Percentiles rank a stretch among this genome's conserved stretches.
These are phyloP conservation scores for Diloba caeruleocephala DNA, from an alignment of 2,888 invertebrate species.

Conservation along the genomic window DNA sequence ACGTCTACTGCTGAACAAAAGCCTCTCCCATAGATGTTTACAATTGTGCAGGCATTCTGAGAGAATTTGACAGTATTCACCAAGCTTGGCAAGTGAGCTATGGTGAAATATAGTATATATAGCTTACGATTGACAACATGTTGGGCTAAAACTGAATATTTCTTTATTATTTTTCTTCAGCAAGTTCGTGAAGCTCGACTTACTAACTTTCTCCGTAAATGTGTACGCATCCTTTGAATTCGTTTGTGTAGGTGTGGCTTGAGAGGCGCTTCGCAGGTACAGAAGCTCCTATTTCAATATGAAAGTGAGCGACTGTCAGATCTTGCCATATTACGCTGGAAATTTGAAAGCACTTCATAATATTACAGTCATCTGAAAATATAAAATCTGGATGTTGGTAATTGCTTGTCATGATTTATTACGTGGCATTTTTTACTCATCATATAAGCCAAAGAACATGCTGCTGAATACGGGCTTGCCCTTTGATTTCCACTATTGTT, in stretches of 20 bases:
- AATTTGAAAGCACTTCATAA: constrained; percentile 32
- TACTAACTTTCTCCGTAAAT: constrained; percentile 17
- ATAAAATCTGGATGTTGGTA: background rate
- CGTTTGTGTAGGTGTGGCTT: constrained; percentile 34
- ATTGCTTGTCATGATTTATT: background rate
- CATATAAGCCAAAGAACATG: no score
- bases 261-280: constrained; percentile 15
- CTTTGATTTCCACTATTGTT: no score
- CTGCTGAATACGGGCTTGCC: no score
- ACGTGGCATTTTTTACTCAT: no score
- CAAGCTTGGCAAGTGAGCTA: no score
- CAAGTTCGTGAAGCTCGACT: constrained; percentile 3
- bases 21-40: no score
- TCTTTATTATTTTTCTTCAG: constrained; percentile 9
- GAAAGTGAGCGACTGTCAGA: constrained; percentile 33
- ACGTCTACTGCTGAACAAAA: no score
- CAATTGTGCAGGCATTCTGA: no score
- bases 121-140: no score
- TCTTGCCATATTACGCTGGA: constrained; percentile 30
- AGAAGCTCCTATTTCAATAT: constrained; percentile 40
- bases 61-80: no score
- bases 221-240: constrained; percentile 36
- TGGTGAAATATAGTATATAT: no score
- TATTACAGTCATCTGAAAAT: constrained; percentile 16
- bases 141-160: background rate